Conservation (phyloP, 2,113 vertebrate genomes). For the Cyanoderma ruficeps region DNA sequence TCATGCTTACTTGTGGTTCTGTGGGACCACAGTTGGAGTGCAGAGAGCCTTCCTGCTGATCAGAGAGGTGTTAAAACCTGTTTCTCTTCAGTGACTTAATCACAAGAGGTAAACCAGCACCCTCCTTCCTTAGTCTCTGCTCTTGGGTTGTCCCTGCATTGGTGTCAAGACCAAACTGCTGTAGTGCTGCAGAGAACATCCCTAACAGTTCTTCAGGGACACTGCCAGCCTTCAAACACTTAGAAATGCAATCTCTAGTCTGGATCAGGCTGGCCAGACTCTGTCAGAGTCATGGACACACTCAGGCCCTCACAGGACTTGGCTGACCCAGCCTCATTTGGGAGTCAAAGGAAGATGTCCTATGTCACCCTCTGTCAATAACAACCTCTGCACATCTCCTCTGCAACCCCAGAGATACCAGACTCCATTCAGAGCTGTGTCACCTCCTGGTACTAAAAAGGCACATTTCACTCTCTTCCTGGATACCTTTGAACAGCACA, state of each 20-base stretch:
- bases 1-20: neutral
- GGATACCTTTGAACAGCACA: neutral
- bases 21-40: neutral
- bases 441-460: neutral
- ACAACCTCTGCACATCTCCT: neutral
- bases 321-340: neutral
- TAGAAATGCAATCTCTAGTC: neutral
- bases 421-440: neutral
- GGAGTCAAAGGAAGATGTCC: neutral
- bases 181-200: fast-evolving
- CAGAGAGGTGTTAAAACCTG: neutral
- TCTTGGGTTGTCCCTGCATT: neutral
- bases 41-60: neutral
- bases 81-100: neutral
- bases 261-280: neutral
- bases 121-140: neutral
- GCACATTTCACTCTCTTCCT: neutral
- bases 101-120: constrained; percentile 8
- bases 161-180: neutral
- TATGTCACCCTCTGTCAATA: neutral
- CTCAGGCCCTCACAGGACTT: neutral
- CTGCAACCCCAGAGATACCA: neutral
- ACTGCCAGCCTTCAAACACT: neutral
- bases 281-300: neutral
- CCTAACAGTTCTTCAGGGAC: no score